Percentiles rank a stretch among this genome's conserved stretches.
phyloP scores from a whole-genome alignment of 2,113 vertebrate genomes.

The Hemiscyllium ocellatum region DNA sequence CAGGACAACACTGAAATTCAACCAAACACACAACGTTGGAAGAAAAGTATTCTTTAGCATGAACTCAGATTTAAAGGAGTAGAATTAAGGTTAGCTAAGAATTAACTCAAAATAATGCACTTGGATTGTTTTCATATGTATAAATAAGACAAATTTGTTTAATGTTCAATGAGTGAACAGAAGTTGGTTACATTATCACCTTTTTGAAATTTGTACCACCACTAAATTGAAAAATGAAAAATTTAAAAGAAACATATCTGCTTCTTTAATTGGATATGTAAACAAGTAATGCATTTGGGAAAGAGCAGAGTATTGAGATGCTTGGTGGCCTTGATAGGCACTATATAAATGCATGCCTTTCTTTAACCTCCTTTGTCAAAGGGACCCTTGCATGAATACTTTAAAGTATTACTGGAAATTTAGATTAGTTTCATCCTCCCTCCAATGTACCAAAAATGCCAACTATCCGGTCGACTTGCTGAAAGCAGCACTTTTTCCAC shows the following conservation, averaged over 20 bases:
- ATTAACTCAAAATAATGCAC: neutral
- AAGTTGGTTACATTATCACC: neutral
- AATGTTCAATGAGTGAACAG: neutral
- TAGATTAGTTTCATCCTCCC: neutral
- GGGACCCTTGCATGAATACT: neutral
- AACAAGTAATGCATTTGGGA: neutral
- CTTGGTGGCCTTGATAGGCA: neutral
- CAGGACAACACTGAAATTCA: neutral
- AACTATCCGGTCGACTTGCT: constrained; percentile 47
- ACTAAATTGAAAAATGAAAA: neutral
- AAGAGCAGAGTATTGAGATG: neutral
- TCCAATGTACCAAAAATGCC: constrained; percentile 13
- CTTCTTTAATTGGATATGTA: neutral
- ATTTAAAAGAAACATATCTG: neutral
- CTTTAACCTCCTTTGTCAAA: neutral
- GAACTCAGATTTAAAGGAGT: neutral
- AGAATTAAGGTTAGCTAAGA: neutral
- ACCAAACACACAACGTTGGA: neutral
- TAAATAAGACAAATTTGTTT: neutral
- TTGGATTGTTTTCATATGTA: neutral
- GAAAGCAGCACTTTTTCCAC: constrained; percentile 65
- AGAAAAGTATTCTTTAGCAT: neutral
- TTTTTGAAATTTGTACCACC: neutral
- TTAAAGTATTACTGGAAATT: neutral
- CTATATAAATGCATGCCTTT: neutral